These are phyloP conservation scores for Asbolus verrucosus DNA, from an alignment of 1,140 invertebrate genomes.

Conservation along the genomic window DNA sequence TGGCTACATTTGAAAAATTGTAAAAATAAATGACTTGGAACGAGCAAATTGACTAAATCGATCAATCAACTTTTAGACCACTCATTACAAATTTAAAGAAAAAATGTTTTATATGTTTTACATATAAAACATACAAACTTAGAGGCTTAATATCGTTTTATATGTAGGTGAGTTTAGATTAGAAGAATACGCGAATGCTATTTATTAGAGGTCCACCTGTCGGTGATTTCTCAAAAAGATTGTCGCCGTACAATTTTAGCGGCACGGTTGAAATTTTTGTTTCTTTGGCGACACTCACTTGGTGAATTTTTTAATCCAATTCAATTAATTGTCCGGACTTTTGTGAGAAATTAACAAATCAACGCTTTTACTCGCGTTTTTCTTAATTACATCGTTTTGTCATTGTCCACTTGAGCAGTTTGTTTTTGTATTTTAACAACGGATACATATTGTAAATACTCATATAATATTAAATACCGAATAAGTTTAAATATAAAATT, in stretches of 20 bases:
- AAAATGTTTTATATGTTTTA: too few relatives aligned
- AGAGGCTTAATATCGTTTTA: background rate
- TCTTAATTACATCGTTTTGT: background rate
- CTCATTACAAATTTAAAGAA: too few relatives aligned
- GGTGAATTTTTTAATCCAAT: background rate
- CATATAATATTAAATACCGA: background rate
- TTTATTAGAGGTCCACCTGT: conserved; percentile 42
- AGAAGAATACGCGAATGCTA: conserved; percentile 24
- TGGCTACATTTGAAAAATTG: conserved; percentile 4
- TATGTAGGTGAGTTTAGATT: conserved; percentile 30
- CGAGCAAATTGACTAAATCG: background rate
- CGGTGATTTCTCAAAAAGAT: conserved; percentile 29
- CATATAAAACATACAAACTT: conserved; percentile 1
- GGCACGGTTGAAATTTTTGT: conserved; percentile 34
- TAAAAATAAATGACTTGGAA: background rate
- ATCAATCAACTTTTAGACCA: conserved; percentile 3
- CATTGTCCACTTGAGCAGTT: conserved; percentile 13
- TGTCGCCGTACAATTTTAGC: conserved; percentile 36
- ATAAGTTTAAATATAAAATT: conserved; percentile 9
- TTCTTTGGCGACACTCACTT: conserved; percentile 8
- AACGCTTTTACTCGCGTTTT: background rate
- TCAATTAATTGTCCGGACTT: conserved; percentile 13
- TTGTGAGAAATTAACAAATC: background rate
- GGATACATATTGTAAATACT: too few relatives aligned
- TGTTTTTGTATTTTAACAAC: too few relatives aligned